Percentiles rank a stretch among this genome's conserved stretches.
These are phyloP conservation scores for Regulus satrapa DNA, from an alignment of 2,113 vertebrate species.

Conservation along the genomic window DNA sequence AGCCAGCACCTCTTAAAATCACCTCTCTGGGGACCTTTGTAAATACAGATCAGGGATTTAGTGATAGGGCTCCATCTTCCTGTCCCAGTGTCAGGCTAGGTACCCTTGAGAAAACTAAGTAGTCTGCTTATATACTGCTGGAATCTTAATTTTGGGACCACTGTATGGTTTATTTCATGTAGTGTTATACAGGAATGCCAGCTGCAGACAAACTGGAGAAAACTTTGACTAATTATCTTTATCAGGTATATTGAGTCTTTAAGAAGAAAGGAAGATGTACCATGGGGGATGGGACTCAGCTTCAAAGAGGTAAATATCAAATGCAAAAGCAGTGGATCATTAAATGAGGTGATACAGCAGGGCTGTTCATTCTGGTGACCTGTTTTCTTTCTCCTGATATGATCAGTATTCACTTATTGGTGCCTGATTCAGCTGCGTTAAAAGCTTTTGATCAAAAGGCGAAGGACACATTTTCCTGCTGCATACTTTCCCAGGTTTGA, in stretches of 20 bases:
- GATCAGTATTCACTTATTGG: not conserved
- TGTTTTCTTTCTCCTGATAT: not conserved
- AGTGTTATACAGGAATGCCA: not conserved
- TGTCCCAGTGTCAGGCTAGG: not conserved
- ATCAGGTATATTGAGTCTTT: not conserved
- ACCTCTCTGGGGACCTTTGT: not conserved
- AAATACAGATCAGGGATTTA: not conserved
- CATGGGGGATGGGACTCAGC: not conserved
- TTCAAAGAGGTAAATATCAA: not conserved
- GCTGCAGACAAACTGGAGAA: not conserved
- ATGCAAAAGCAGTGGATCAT: not conserved
- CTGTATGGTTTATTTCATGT: not conserved
- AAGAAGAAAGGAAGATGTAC: not conserved
- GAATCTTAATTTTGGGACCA: not conserved
- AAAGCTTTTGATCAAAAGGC: not conserved
- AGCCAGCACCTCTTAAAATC: not conserved
- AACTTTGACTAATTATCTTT: not conserved
- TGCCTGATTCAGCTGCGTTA: not conserved
- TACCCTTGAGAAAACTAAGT: not conserved
- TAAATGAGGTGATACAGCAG: not conserved
- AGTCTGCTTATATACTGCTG: not conserved
- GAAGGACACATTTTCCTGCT: not conserved
- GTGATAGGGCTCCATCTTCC: not conserved
- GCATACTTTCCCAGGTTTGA: not conserved
- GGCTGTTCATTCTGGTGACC: not conserved